phyloP scores from a whole-genome alignment of 2,888 invertebrate species.

The Sepioteuthis lessoniana region DNA sequence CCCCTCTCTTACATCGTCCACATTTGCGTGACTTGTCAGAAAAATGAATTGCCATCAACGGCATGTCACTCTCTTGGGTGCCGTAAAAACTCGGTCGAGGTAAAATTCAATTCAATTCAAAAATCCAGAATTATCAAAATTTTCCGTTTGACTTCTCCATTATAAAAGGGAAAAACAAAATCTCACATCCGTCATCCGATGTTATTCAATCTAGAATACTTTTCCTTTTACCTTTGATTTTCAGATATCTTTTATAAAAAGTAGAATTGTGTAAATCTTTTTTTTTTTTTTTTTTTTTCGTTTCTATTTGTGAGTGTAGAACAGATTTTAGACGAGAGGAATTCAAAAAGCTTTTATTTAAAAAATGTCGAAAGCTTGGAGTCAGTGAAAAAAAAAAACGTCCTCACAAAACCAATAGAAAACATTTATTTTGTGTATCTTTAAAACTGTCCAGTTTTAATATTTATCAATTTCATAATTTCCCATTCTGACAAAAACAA shows the following conservation, averaged over 20 bases:
- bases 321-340: background rate
- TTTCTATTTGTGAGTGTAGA: background rate
- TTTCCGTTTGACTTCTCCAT: background rate
- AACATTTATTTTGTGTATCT: background rate
- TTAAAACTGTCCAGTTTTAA: background rate
- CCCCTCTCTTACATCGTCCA: background rate
- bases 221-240: too few species aligned
- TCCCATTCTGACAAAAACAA: background rate
- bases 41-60: background rate
- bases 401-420: background rate
- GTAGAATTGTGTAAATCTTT: background rate
- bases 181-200: background rate
- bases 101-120: background rate
- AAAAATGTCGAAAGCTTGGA: background rate
- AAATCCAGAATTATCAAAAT: background rate
- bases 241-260: background rate
- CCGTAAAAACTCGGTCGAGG: background rate
- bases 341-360: background rate
- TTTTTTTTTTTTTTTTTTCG: background rate
- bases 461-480: background rate
- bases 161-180: background rate
- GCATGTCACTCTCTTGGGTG: background rate
- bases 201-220: background rate
- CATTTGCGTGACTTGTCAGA: background rate
- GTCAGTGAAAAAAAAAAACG: background rate